Evolutionary conservation across 2,797 vertebrate species (phyloP), one percentile per base, ranked within the genome.

Genomic region (Salarias fasciatus): DNA sequence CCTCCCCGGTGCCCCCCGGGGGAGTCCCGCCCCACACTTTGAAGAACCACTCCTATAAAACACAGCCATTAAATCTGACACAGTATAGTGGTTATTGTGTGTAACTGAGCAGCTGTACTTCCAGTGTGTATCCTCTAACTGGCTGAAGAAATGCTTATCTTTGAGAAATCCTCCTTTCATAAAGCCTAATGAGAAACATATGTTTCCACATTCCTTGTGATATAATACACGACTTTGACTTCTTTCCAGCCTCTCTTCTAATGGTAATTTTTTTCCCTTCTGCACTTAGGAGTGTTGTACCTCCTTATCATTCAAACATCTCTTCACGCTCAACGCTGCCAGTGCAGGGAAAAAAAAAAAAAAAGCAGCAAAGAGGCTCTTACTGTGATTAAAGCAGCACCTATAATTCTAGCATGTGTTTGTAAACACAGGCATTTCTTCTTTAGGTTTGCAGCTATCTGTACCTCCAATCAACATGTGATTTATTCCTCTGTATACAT

Each of bases 331-430:
- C 58, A 9, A n/a, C 30, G 73, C 59, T 49, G 48, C 55, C 45
- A 55, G 42, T 11, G 63, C 35, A 51, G 67, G 14, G 77, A 52
- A 54, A 68, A 47, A 44, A 28, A 41, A n/a, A n/a, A 24, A 24
- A 24, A 24, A 3, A 18, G 41, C 52, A 6, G 40, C 53, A 70
- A 65, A 43, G 28, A 66, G 37, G 57, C 44, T 72, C 36, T 62
- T 45, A 54, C 52, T 59, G 28, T 38, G 42, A 67, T 43, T 28
- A 31, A 63, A 30, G 50, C 31, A 14, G 18, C 54, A 42, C 40
- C 51, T 54, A 43, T 53, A 61, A 64, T 65, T 72, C 49, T 49
- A 38, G 35, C 11, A 12, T 35, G 49, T 60, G 37, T 55, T 52
- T 63, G 49, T 13, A 55, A 65, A 51, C 15, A 52, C 5, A 38